A percentile compares a stretch with the other conserved stretches of the same genome.
phyloP scores from a whole-genome alignment of 2,113 vertebrate genomes.

The Thunnus thynnus region DNA sequence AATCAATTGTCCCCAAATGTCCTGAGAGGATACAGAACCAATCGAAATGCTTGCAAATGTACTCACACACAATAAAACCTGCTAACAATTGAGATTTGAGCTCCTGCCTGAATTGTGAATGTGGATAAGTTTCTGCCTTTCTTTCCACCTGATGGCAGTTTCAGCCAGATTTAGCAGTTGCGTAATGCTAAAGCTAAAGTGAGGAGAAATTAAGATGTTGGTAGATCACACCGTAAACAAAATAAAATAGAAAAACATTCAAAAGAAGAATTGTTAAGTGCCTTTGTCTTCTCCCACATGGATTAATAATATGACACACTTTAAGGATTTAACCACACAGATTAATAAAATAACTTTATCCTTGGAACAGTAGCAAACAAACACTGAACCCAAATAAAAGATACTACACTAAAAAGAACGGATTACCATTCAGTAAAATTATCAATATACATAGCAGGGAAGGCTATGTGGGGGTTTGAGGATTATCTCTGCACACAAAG shows the following conservation, averaged over 20 bases:
- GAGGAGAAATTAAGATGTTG: neutral
- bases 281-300: conserved; percentile 40
- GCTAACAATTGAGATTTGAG: neutral
- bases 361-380: conserved; percentile 39
- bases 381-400: conserved; percentile 47
- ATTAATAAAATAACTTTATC: conserved; percentile 57
- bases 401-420: conserved; percentile 33
- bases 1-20: conserved; percentile 45
- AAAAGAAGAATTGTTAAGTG: neutral
- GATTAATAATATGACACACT: conserved; percentile 46
- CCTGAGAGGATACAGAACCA: conserved; percentile 2
- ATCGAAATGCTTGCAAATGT: neutral
- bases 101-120: neutral
- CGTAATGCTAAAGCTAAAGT: neutral
- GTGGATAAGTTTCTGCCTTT: too few relatives aligned
- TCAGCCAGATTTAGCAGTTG: neutral
- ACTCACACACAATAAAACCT: neutral
- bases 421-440: conserved; percentile 59
- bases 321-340: conserved; percentile 54
- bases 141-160: neutral
- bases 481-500: conserved; percentile 57
- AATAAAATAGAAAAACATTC: conserved; percentile 11
- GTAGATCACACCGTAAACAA: conserved; percentile 8
- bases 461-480: conserved; percentile 25
- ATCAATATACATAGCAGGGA: conserved; percentile 47